These are phyloP conservation scores for Parambassis ranga DNA, from an alignment of 2,797 vertebrate genomes.

Conservation along the genomic window DNA sequence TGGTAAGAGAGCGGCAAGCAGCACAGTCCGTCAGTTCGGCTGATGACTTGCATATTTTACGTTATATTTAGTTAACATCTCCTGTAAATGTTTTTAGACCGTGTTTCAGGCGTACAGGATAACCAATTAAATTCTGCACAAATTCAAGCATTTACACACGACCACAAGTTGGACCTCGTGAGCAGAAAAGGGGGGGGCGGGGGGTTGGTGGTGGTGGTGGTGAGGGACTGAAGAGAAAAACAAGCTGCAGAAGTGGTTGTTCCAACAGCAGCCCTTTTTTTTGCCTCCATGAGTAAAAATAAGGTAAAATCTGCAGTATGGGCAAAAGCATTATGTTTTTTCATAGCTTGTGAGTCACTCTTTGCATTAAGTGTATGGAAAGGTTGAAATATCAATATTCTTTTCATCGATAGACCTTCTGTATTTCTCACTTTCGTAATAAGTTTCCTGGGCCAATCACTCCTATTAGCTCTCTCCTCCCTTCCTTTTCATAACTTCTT, in stretches of 20 bases:
- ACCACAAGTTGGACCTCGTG: not conserved
- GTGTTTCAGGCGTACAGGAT: not conserved
- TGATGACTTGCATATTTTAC: slow-evolving; percentile 46
- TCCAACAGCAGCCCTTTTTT: not conserved
- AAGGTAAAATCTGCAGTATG: not conserved
- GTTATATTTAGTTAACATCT: slow-evolving; percentile 31
- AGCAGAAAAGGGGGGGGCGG: not conserved
- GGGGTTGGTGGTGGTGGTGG: too few species aligned
- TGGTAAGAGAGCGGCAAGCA: slow-evolving; percentile 12
- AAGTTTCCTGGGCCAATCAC: too few species aligned
- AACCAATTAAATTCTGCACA: slow-evolving; percentile 13
- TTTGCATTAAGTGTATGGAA: slow-evolving; percentile 40
- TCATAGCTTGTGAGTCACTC: slow-evolving; percentile 10
- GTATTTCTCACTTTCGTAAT: too few species aligned
- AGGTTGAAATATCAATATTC: slow-evolving; percentile 57
- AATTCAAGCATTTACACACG: slow-evolving; percentile 5
- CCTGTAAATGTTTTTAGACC: slow-evolving; percentile 16
- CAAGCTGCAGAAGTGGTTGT: not conserved
- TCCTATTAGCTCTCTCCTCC: too few species aligned
- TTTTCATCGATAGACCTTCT: too few species aligned
- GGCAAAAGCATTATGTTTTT: not conserved
- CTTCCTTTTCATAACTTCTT: too few species aligned
- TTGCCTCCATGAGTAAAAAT: not conserved
- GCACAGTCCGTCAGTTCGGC: slow-evolving; percentile 21
- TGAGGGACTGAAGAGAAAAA: not conserved